Conservation (phyloP, 2,113 vertebrate genomes). For the Dromiciops gliroides region DNA sequence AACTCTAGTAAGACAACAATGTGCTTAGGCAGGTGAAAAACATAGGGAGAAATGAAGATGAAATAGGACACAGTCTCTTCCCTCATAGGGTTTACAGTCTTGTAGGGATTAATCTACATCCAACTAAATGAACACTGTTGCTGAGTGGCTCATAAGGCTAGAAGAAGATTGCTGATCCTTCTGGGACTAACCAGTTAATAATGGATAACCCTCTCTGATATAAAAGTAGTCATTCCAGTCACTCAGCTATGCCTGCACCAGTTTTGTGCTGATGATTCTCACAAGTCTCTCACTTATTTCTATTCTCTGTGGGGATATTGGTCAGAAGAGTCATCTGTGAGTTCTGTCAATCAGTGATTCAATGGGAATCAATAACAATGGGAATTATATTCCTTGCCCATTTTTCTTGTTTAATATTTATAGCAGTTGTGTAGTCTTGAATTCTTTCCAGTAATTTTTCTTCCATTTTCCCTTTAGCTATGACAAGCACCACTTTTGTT, state of each 20-base stretch:
- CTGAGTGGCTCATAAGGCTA: neutral
- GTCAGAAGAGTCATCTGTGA: neutral
- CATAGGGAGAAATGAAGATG: neutral
- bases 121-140: neutral
- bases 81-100: neutral
- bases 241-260: neutral
- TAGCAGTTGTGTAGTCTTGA: slow-evolving; percentile 21
- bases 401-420: slow-evolving; percentile 55
- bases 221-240: slow-evolving; percentile 17
- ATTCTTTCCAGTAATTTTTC: slow-evolving; percentile 35
- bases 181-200: slow-evolving; percentile 5
- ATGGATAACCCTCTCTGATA: neutral
- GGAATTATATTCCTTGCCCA: neutral
- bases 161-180: slow-evolving; percentile 7
- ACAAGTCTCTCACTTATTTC: neutral
- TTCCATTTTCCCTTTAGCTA: slow-evolving; percentile 13
- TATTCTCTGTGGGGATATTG: neutral
- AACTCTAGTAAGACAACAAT: neutral
- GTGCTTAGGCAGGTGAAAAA: neutral
- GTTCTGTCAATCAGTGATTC: neutral
- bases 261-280: neutral
- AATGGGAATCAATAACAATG: slow-evolving; percentile 1
- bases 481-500: slow-evolving; percentile 20
- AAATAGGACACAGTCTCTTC: neutral
- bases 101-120: neutral